Evolutionary conservation across 2,888 invertebrate species (phyloP).

Genomic region (Tenthredo amoena): DNA sequence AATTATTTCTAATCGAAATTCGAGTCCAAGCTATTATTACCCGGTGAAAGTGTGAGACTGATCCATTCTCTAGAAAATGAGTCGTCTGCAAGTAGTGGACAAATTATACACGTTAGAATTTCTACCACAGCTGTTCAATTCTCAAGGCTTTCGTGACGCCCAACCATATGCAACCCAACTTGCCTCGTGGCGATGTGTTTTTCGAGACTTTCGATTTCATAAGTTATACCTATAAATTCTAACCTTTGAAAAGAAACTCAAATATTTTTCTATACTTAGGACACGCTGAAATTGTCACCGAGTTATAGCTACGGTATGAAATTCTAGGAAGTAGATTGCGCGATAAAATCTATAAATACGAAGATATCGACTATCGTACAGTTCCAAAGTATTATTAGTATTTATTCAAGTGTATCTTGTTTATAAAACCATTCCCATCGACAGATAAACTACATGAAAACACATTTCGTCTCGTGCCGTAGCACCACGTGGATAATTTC

Average conservation of each 20-base stretch:
- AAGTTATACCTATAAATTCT: no score
- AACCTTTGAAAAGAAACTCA: no score
- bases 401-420: neutral
- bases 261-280: no score
- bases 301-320: no score
- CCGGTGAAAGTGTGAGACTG: neutral
- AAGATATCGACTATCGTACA: neutral
- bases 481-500: neutral
- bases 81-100: neutral
- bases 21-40: neutral
- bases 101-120: neutral
- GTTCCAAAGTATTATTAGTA: neutral
- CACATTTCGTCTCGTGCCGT: neutral
- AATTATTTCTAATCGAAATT: neutral
- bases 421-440: neutral
- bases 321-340: no score
- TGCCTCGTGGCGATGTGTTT: neutral
- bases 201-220: neutral
- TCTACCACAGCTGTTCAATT: neutral
- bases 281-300: no score
- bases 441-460: neutral
- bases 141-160: neutral
- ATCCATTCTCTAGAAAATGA: neutral
- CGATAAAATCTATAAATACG: no score
- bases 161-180: slow-evolving; percentile 12